Conservation (phyloP, 2,113 vertebrate species). For the Bubalus kerabau region DNA sequence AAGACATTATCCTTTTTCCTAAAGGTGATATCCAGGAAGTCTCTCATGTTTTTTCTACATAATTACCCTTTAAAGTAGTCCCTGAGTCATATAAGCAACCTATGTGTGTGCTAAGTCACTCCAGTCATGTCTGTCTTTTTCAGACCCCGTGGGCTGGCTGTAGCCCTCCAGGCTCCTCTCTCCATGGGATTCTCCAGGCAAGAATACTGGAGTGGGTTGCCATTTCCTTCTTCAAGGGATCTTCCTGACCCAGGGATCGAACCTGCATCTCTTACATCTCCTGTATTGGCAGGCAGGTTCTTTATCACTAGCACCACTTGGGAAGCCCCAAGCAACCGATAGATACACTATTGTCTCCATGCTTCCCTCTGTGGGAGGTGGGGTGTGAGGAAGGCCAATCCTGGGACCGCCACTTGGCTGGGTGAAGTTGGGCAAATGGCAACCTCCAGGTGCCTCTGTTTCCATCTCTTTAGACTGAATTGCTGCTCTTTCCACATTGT, state of each 20-base stretch:
- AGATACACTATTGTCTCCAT: not conserved
- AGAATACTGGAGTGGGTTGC: not conserved
- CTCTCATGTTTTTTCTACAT: not conserved
- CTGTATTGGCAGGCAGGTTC: not conserved
- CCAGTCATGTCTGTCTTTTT: not conserved
- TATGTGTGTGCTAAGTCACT: fast-evolving
- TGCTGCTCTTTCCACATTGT: not conserved
- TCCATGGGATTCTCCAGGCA: not conserved
- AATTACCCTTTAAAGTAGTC: not conserved
- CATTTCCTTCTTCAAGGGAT: not conserved
- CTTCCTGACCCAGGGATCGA: fast-evolving
- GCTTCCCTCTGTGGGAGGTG: not conserved
- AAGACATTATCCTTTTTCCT: not conserved
- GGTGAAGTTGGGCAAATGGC: not conserved
- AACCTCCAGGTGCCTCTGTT: not conserved
- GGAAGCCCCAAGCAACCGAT: not conserved
- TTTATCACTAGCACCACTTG: not conserved
- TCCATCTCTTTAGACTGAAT: not conserved
- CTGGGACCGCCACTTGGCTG: not conserved
- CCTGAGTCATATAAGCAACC: not conserved
- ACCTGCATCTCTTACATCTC: not conserved
- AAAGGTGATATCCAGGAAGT: not conserved
- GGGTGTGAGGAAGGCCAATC: not conserved
- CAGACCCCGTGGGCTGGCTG: not conserved
- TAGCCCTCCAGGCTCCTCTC: not conserved